Evolutionary conservation across 2,113 vertebrate genomes (phyloP).

Genomic region (Pelvicachromis taeniatus): DNA sequence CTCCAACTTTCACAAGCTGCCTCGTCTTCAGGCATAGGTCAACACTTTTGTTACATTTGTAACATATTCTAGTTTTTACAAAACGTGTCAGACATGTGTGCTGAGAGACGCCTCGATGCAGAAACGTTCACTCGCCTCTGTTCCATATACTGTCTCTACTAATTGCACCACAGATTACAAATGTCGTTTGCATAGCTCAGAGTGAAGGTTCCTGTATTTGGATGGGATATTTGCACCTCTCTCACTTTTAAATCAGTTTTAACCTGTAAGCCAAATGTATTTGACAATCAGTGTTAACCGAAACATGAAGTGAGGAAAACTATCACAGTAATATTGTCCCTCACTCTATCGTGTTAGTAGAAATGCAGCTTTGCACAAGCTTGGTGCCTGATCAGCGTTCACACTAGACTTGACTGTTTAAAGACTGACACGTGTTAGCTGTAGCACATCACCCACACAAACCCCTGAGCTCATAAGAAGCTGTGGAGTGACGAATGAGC

Average conservation of each 20-base stretch:
- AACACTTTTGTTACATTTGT: neutral
- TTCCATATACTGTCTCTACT: neutral
- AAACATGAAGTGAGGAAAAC: neutral
- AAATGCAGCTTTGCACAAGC: neutral
- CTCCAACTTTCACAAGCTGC: conserved; percentile 7
- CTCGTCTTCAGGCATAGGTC: neutral
- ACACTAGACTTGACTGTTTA: neutral
- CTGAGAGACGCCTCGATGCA: neutral
- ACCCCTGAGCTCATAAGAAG: neutral
- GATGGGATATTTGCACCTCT: neutral
- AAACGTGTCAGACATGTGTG: neutral
- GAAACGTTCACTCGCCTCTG: neutral
- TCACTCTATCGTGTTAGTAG: too few species aligned
- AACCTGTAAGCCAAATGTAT: neutral
- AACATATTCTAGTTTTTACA: neutral
- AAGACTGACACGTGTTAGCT: neutral
- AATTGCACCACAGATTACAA: neutral
- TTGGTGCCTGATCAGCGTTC: neutral
- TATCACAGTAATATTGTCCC: neutral
- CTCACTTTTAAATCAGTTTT: neutral
- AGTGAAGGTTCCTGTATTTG: neutral
- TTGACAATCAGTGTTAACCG: too few species aligned
- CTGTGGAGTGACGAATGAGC: neutral
- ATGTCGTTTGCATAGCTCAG: neutral
- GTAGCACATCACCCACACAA: neutral